Conservation (phyloP, 2,113 vertebrate species). For the Megaleporinus macrocephalus region DNA sequence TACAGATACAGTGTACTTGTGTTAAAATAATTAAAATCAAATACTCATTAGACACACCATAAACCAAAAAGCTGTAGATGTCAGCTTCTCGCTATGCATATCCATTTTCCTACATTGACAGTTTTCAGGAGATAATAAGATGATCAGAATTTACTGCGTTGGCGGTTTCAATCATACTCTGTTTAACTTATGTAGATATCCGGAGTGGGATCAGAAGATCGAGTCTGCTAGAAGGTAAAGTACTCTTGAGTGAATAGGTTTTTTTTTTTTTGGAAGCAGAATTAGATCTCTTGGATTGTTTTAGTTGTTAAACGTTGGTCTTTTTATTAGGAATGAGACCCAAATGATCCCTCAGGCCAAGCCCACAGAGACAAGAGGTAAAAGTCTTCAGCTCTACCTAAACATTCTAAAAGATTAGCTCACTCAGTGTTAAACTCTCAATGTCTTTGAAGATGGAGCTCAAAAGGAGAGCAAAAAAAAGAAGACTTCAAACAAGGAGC, state of each 20-base stretch:
- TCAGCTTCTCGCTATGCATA: too few relatives aligned
- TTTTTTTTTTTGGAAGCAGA: too few relatives aligned
- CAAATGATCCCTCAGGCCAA: background rate
- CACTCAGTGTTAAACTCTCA: too few relatives aligned
- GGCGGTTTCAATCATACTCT: background rate
- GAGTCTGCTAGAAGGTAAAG: conserved; percentile 58
- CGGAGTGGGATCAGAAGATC: conserved; percentile 71
- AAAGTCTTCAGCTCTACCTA: background rate
- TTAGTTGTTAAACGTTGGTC: background rate
- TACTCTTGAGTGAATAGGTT: background rate
- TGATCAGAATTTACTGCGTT: background rate
- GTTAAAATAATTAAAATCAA: too few relatives aligned
- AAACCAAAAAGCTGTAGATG: too few relatives aligned
- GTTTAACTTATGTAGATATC: conserved; percentile 63
- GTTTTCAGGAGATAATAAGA: too few relatives aligned
- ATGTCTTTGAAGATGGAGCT: conserved; percentile 4
- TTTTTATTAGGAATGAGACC: background rate
- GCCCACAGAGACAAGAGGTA: conserved; percentile 15
- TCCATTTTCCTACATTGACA: too few relatives aligned
- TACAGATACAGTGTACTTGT: background rate
- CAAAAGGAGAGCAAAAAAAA: background rate
- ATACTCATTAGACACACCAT: too few relatives aligned
- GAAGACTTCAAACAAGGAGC: conserved; percentile 10
- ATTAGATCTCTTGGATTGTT: background rate
- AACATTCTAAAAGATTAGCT: background rate